Conservation (phyloP, 2,113 vertebrate species). For the Ptilonorhynchus violaceus region DNA sequence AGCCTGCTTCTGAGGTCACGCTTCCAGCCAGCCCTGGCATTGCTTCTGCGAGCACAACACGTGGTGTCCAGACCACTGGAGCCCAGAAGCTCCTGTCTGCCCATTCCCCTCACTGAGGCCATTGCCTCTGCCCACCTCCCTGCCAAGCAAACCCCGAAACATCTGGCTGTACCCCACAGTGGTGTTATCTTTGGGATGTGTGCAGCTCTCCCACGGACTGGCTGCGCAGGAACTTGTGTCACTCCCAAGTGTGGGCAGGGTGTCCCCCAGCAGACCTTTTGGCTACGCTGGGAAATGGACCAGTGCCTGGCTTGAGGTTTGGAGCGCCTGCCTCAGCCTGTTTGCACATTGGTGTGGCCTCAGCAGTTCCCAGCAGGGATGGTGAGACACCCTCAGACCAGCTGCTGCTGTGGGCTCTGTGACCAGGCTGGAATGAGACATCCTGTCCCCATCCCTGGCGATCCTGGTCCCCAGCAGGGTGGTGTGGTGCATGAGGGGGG, state of each 20-base stretch:
- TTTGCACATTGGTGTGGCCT: not conserved
- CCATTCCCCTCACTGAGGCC: accelerated
- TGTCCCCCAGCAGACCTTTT: not conserved
- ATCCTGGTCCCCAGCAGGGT: not conserved
- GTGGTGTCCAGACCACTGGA: not conserved
- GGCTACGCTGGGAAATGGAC: not conserved
- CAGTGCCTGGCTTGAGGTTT: slow-evolving; percentile 23
- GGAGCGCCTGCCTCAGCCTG: not conserved
- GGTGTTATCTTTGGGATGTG: not conserved
- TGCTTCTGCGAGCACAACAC: not conserved
- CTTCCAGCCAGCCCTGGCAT: not conserved
- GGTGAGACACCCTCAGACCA: not conserved
- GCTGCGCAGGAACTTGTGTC: not conserved
- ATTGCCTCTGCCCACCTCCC: not conserved
- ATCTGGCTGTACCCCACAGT: not conserved
- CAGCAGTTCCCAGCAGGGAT: not conserved
- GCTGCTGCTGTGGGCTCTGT: not conserved
- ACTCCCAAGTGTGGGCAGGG: not conserved
- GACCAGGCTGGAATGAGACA: not conserved
- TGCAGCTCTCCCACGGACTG: not conserved
- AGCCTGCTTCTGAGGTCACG: not conserved
- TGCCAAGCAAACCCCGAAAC: not conserved
- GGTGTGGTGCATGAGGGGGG: not conserved
- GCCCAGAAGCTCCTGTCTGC: accelerated
- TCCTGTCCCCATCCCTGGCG: not conserved